Conservation (phyloP, 2,888 invertebrate genomes). For the Cosmia trapezina region DNA sequence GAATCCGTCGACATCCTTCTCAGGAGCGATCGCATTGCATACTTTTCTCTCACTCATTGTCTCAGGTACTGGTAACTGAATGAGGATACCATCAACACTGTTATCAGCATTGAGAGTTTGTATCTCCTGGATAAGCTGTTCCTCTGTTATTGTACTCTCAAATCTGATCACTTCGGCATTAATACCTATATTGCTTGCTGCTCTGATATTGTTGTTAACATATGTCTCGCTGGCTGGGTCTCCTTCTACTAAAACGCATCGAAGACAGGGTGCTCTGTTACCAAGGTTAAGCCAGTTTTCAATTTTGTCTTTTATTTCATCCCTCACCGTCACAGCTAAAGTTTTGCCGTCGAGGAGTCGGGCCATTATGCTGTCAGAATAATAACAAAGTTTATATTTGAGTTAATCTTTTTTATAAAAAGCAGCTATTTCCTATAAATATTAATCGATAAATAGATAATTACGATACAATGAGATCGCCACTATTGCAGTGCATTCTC, state of each 20-base stretch:
- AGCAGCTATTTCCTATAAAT: not conserved
- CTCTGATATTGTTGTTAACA: conserved; percentile 94
- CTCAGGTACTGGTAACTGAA: conserved; percentile 95
- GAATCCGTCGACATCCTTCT: conserved; percentile 98
- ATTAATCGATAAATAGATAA: not conserved
- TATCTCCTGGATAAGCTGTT: conserved; percentile 92
- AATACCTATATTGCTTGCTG: conserved; percentile 91
- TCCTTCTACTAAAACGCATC: conserved; percentile 95
- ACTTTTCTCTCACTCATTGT: conserved; percentile 94
- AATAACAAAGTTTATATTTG: not conserved
- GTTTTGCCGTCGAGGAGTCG: conserved; percentile 93
- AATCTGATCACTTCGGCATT: conserved; percentile 92
- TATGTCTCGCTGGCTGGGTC: conserved; percentile 96
- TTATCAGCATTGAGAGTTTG: conserved; percentile 92
- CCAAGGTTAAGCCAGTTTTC: conserved; percentile 91
- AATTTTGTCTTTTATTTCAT: conserved; percentile 92
- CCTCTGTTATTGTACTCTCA: conserved; percentile 91
- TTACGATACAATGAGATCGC: not conserved
- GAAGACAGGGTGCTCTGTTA: conserved; percentile 92
- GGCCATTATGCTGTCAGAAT: conserved; percentile 88
- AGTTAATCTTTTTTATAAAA: not conserved
- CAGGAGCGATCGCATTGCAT: conserved; percentile 94
- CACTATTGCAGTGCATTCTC: not conserved
- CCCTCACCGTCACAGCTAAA: conserved; percentile 92
- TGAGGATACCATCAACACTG: conserved; percentile 94